Base-by-base conservation (phyloP, 2,888 invertebrate genomes). In the Diaperis boleti region DNA sequence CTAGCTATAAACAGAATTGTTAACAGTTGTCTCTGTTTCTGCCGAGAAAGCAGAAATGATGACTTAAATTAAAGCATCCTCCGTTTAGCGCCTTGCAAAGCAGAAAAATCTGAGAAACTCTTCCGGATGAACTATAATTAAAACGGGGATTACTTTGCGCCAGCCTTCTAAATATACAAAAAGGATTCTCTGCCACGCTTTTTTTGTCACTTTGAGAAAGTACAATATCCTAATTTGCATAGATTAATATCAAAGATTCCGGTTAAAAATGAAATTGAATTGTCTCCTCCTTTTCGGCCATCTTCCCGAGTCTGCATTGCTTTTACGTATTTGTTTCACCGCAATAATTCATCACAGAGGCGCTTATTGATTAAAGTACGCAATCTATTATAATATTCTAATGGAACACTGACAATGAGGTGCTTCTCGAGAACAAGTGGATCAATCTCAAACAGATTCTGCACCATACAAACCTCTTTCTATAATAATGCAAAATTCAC, bases 321-420 rank as follows among this genome's bases (percentile, higher is more conserved):
- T 10, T 22, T 26, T 5, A 10, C 5, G 33, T 17, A 49, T 49
- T 47, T 31, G 31, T 44, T 47, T 33, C 33, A 33, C 33, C 17
- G 33, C 31, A 49, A 15, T 31, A 15, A 47, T 47, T 47, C n/a
- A 22, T 44, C 44, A 44, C 17, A 15, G 14, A 26, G 10, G 8
- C 11, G n/a, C 14, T 31, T 14, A 42, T 41, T 54, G 26, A 54
- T 54, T 41, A 54, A 41, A 39, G 54, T 52, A 57, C 45, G 57
- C 45, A 57, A 57, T 45, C 45, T 45, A 35, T 45, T 45, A 41
- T 57, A 44, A 57, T 45, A 57, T 45, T 57, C 35, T 45, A 45
- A 57, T 45, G 47, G 57, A 57, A 45, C 47, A 57, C 57, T 57
- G 45, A 45, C 45, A 57, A 44, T 37, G 47, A 45, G 45, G 44